Evolutionary conservation across 2,797 vertebrate genomes (phyloP).

Genomic region (Meriones psammophilus): DNA sequence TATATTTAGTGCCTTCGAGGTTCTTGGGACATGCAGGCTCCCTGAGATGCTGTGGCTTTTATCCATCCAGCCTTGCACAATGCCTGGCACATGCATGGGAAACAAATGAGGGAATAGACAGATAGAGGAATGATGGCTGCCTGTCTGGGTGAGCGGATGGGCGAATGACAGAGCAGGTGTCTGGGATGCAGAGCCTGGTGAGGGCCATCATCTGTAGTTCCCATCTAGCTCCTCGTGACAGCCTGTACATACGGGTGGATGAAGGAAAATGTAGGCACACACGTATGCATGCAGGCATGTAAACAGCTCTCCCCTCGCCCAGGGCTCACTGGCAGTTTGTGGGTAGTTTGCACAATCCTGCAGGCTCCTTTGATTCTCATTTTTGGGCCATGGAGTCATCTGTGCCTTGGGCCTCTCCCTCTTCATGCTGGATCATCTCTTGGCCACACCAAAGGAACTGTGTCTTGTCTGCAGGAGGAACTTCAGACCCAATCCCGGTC

Average conservation of each 20-base stretch:
- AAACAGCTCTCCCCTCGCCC: conserved; percentile 78
- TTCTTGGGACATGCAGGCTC: not conserved
- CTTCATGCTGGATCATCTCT: conserved; percentile 73
- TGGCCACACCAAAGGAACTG: conserved; percentile 76
- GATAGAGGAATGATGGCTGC: not conserved
- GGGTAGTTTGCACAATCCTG: conserved; percentile 83
- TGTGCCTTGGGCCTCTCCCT: conserved; percentile 73
- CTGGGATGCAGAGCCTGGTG: conserved; percentile 10
- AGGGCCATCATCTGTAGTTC: not conserved
- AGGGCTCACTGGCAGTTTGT: conserved; percentile 78
- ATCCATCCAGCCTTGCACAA: conserved; percentile 25
- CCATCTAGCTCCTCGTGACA: not conserved
- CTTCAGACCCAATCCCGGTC: not conserved
- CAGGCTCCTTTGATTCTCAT: conserved; percentile 82
- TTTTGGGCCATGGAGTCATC: conserved; percentile 85
- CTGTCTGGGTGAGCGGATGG: not conserved
- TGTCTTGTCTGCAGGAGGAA: conserved; percentile 50
- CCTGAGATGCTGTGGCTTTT: not conserved
- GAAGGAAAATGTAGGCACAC: conserved; percentile 20
- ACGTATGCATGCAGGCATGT: conserved; percentile 10
- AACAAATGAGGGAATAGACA: not conserved
- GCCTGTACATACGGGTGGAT: not conserved
- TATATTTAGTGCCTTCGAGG: conserved; percentile 33
- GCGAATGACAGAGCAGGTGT: not conserved
- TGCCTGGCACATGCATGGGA: conserved; percentile 14